phyloP scores from a whole-genome alignment of 2,113 vertebrate species.

The Agelaius tricolor region DNA sequence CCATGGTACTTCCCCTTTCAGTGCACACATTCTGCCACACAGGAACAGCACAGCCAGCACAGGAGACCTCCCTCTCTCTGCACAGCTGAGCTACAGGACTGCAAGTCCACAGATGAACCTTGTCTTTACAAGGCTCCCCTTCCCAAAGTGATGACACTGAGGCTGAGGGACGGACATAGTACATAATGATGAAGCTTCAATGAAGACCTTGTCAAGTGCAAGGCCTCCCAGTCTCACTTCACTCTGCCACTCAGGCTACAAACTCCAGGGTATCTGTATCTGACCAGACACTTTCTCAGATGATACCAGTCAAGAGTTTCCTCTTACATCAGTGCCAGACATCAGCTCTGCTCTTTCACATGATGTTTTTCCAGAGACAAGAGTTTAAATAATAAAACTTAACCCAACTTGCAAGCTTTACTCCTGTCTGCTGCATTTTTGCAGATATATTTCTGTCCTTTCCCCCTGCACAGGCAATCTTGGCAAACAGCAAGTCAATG shows the following conservation, averaged over 20 bases:
- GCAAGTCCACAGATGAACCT: background rate
- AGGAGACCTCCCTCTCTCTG: background rate
- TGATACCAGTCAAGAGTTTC: background rate
- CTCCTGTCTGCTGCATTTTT: background rate
- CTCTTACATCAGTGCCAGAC: background rate
- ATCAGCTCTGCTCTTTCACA: background rate
- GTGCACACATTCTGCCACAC: rapidly evolving
- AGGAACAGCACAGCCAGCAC: background rate
- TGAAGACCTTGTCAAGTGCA: background rate
- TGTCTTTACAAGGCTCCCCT: background rate
- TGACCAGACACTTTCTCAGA: background rate
- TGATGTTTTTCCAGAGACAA: background rate
- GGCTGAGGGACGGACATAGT: background rate
- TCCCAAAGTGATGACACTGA: background rate
- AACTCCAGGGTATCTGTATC: background rate
- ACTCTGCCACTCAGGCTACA: background rate
- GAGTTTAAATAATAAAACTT: constrained; percentile 2
- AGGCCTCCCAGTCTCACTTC: background rate
- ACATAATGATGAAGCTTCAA: background rate
- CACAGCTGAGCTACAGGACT: background rate
- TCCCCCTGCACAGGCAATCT: background rate
- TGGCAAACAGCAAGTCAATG: background rate
- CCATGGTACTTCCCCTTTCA: background rate
- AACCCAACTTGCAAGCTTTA: background rate
- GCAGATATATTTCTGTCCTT: background rate